Evolutionary conservation across 2,888 invertebrate species (phyloP).

Genomic region (Ochlodes sylvanus): DNA sequence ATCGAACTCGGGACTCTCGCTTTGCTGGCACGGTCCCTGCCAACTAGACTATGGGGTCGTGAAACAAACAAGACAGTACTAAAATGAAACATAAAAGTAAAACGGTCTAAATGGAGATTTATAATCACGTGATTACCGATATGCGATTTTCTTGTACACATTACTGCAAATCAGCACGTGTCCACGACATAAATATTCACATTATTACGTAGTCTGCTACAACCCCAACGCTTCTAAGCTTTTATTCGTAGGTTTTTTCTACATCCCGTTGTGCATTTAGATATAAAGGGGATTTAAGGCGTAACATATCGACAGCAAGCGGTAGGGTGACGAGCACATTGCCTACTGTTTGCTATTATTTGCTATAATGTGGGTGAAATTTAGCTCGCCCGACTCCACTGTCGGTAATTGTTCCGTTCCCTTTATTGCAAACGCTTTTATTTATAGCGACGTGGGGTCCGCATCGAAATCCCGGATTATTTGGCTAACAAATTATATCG

Average conservation of each 20-base stretch:
- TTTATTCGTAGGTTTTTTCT: constrained; percentile 62
- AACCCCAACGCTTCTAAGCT: constrained; percentile 63
- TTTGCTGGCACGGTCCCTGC: too few species aligned
- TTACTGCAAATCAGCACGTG: constrained; percentile 80
- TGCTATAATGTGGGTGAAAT: constrained; percentile 83
- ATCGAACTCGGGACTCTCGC: too few species aligned
- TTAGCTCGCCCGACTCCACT: constrained; percentile 74
- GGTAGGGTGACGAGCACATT: constrained; percentile 68
- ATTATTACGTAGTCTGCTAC: constrained; percentile 68
- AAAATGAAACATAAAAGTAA: constrained; percentile 42
- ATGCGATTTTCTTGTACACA: constrained; percentile 77
- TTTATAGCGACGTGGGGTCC: constrained; percentile 59
- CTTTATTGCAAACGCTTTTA: constrained; percentile 68
- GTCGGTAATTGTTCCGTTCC: constrained; percentile 76
- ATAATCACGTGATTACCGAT: constrained; percentile 67
- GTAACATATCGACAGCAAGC: constrained; percentile 74
- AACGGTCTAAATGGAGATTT: constrained; percentile 51
- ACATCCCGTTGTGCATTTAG: constrained; percentile 80
- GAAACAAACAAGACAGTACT: constrained; percentile 7
- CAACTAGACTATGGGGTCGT: too few species aligned
- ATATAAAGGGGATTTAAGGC: constrained; percentile 75
- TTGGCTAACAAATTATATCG: constrained; percentile 84
- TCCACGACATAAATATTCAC: constrained; percentile 79
- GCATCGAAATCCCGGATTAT: constrained; percentile 81
- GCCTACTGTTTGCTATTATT: constrained; percentile 82